These are phyloP conservation scores for Hypomecis punctinalis DNA, from an alignment of 2,888 invertebrate genomes.

Conservation along the genomic window DNA sequence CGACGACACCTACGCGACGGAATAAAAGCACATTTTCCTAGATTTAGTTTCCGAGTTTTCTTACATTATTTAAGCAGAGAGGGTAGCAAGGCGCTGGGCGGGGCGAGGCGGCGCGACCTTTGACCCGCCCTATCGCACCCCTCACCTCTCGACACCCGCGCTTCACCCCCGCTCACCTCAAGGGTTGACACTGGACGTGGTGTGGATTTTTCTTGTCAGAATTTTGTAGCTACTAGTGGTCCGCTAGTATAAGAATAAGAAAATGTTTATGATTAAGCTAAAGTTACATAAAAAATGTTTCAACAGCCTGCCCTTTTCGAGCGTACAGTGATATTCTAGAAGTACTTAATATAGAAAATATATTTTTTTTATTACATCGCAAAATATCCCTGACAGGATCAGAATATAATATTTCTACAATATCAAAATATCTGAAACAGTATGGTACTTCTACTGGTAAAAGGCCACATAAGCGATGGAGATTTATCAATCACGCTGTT, in stretches of 20 bases:
- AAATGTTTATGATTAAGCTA: too few species aligned
- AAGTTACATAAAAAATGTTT: too few species aligned
- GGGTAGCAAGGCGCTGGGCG: slow-evolving; percentile 54
- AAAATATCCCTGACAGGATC: too few species aligned
- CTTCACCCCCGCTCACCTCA: slow-evolving; percentile 64
- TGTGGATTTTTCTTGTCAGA: slow-evolving; percentile 45
- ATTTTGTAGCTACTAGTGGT: background rate
- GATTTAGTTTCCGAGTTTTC: slow-evolving; percentile 29
- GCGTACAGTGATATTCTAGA: too few species aligned
- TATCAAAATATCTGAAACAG: too few species aligned
- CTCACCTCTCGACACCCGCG: slow-evolving; percentile 57
- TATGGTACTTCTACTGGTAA: too few species aligned
- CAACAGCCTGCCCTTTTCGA: too few species aligned
- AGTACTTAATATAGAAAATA: too few species aligned
- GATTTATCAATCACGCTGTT: too few species aligned
- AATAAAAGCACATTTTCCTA: slow-evolving; percentile 13
- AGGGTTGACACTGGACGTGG: slow-evolving; percentile 53
- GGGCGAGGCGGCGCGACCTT: slow-evolving; percentile 71
- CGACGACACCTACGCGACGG: background rate
- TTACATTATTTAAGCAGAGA: slow-evolving; percentile 32
- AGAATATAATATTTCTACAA: too few species aligned
- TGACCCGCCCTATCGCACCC: slow-evolving; percentile 68
- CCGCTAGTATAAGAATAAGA: background rate
- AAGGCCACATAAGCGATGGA: too few species aligned
- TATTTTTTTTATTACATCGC: too few species aligned